Conservation (phyloP, 2,888 invertebrate genomes). For the Magallana nippona region DNA sequence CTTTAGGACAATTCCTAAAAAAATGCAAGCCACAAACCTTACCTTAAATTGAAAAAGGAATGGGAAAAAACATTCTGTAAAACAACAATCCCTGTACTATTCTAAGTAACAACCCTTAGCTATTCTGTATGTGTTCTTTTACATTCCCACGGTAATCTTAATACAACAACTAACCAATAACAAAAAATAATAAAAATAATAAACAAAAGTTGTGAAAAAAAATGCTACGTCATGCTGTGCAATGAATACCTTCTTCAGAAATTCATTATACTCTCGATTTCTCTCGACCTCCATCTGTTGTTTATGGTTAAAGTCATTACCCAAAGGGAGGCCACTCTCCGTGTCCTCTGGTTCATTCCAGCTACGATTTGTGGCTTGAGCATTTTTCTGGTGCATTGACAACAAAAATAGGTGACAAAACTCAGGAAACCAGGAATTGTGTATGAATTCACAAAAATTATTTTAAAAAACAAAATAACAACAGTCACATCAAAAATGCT, state of each 20-base stretch:
- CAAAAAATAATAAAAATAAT: neutral
- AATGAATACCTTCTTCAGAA: conserved; percentile 52
- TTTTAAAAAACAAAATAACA: neutral
- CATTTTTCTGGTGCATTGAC: conserved; percentile 37
- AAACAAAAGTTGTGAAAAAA: neutral
- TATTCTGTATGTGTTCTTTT: no score
- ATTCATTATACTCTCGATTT: conserved; percentile 57
- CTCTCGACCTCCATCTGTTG: conserved; percentile 54
- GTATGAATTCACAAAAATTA: neutral
- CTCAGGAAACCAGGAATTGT: neutral
- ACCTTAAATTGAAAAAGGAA: no score
- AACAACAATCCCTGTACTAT: no score
- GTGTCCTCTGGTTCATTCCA: conserved; percentile 35
- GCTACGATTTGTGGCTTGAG: conserved; percentile 21
- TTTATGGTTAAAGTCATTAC: conserved; percentile 37
- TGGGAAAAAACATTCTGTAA: no score
- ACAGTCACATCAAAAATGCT: neutral
- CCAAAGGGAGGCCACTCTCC: conserved; percentile 39
- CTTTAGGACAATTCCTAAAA: no score
- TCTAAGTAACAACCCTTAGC: no score
- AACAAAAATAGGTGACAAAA: conserved; percentile 17
- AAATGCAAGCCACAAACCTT: no score
- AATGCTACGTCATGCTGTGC: conserved; percentile 16
- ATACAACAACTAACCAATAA: no score
- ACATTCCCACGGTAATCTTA: no score